Evolutionary conservation across 2,797 vertebrate species (phyloP).

Genomic region (Mormyrops attenuatus): DNA sequence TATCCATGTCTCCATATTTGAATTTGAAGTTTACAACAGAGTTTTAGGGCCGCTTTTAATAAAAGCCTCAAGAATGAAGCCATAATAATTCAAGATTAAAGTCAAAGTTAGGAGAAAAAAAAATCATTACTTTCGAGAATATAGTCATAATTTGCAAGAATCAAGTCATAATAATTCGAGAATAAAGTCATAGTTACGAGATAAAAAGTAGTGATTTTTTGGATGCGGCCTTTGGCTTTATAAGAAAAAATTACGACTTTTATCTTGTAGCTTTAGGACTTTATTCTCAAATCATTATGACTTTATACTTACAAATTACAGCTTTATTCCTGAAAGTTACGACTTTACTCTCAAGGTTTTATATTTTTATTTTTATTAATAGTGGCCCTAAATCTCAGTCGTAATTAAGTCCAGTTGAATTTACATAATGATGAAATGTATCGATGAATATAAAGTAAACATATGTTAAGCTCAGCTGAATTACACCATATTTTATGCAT

Average conservation of each 20-base stretch:
- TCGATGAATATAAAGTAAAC: background rate
- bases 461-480: background rate
- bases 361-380: background rate
- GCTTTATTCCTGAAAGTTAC: background rate
- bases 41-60: background rate
- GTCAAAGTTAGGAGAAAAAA: background rate
- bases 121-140: background rate
- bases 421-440: background rate
- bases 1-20: background rate
- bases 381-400: background rate
- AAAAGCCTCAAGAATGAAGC: background rate
- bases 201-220: background rate
- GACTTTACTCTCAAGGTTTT: background rate
- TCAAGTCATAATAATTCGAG: background rate
- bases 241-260: background rate
- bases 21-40: background rate
- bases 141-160: background rate
- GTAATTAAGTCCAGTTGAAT: background rate
- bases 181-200: background rate
- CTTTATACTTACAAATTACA: background rate
- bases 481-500: background rate
- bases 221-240: background rate
- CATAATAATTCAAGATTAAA: background rate
- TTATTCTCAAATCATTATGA: background rate
- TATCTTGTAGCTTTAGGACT: background rate